A percentile compares a stretch with the other conserved stretches of the same genome.
phyloP scores from a whole-genome alignment of 2,888 invertebrate species.

The Archips xylosteana region DNA sequence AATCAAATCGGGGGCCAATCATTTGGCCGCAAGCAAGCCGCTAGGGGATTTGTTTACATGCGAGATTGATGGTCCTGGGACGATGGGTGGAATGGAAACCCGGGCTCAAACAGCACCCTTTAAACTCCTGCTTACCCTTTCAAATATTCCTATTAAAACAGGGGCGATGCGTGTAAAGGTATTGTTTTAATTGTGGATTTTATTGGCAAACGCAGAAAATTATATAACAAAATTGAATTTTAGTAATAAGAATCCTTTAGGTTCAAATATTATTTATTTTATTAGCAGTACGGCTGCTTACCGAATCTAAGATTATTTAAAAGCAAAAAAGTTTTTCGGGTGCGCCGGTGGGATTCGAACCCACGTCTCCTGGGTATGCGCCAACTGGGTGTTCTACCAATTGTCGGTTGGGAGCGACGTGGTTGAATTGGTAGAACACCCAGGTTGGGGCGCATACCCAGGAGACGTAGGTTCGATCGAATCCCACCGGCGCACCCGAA shows the following conservation, averaged over 20 bases:
- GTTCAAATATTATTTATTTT: too few species aligned
- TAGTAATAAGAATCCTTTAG: neutral
- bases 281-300: too few species aligned
- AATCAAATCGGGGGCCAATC: constrained; percentile 40
- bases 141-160: neutral
- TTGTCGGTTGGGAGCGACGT: too few species aligned
- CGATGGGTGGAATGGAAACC: neutral
- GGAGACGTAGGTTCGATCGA: too few species aligned
- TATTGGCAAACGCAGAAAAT: neutral
- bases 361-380: too few species aligned
- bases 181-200: neutral
- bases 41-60: constrained; percentile 39
- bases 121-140: constrained; percentile 8
- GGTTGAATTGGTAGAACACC: too few species aligned
- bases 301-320: too few species aligned
- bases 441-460: too few species aligned
- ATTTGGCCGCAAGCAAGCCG: constrained; percentile 29
- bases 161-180: neutral
- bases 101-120: neutral
- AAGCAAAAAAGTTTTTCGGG: too few species aligned
- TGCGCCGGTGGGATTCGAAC: too few species aligned
- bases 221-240: neutral
- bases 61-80: constrained; percentile 28
- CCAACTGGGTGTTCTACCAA: too few species aligned
- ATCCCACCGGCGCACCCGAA: too few species aligned